These are phyloP conservation scores for Trogon surrucura DNA, from an alignment of 2,113 vertebrate genomes.

Conservation along the genomic window DNA sequence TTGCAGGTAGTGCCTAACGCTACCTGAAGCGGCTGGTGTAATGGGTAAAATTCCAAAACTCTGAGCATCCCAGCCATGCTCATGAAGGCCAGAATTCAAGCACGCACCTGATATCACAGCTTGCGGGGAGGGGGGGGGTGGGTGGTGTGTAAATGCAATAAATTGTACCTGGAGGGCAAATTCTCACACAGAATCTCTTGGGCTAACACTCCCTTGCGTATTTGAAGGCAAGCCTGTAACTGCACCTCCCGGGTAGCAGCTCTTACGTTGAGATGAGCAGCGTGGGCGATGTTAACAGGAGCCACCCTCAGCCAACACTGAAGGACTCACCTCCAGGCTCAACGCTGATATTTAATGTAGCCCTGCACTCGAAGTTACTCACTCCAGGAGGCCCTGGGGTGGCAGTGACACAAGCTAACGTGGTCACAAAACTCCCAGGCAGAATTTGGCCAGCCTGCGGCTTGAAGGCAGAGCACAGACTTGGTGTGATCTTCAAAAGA, in stretches of 20 bases:
- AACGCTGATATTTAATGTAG: no score
- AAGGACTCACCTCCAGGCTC: background rate
- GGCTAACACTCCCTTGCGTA: background rate
- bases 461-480: background rate
- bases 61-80: background rate
- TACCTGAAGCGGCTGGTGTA: background rate
- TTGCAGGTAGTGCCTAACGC: background rate
- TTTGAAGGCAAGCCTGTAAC: background rate
- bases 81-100: background rate
- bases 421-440: accelerated
- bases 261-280: background rate
- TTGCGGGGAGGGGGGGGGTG: background rate
- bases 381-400: background rate
- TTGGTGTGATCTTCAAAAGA: background rate
- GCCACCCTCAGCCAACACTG: background rate
- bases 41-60: background rate
- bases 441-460: background rate
- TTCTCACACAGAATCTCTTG: background rate
- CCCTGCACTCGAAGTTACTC: background rate
- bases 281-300: accelerated
- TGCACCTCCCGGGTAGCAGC: background rate
- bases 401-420: background rate
- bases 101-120: accelerated
- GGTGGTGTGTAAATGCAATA: background rate
- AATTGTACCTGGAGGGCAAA: background rate